phyloP scores from a whole-genome alignment of 2,113 vertebrate species.

The Gorsachius goisagi region DNA sequence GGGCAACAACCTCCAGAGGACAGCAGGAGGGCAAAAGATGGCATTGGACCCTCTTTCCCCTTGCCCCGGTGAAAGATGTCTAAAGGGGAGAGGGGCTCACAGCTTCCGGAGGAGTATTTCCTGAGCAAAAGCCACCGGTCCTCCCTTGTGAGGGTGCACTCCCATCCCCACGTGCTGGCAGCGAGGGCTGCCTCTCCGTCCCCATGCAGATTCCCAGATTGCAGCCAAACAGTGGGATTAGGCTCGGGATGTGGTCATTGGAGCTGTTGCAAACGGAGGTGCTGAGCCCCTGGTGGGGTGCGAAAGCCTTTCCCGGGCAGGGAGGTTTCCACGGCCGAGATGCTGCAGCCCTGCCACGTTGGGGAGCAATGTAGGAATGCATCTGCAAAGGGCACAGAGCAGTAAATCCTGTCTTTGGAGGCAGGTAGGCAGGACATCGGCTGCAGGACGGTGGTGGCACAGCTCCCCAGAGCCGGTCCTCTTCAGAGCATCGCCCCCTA shows the following conservation, averaged over 20 bases:
- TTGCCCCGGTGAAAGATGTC: background rate
- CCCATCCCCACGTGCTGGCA: accelerated
- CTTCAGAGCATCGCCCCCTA: accelerated
- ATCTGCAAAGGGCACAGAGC: background rate
- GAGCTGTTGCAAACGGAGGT: accelerated
- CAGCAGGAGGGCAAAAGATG: background rate
- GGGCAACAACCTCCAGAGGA: background rate
- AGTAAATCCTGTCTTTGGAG: background rate
- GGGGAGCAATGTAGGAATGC: background rate
- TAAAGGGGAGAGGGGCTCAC: background rate
- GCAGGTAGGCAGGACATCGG: too few species aligned
- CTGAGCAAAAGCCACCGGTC: background rate
- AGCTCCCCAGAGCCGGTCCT: background rate
- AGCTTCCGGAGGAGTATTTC: background rate
- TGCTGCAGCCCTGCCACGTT: background rate
- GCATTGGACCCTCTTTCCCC: background rate
- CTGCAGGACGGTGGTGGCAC: background rate
- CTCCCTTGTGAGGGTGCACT: background rate
- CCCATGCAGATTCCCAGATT: background rate
- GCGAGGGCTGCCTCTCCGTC: background rate
- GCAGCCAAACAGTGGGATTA: background rate
- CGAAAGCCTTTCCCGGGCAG: background rate
- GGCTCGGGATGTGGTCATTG: accelerated
- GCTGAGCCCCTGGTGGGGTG: background rate
- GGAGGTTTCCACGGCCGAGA: background rate